These are phyloP conservation scores for Phasianus colchicus DNA, from an alignment of 2,113 vertebrate genomes.

Conservation along the genomic window DNA sequence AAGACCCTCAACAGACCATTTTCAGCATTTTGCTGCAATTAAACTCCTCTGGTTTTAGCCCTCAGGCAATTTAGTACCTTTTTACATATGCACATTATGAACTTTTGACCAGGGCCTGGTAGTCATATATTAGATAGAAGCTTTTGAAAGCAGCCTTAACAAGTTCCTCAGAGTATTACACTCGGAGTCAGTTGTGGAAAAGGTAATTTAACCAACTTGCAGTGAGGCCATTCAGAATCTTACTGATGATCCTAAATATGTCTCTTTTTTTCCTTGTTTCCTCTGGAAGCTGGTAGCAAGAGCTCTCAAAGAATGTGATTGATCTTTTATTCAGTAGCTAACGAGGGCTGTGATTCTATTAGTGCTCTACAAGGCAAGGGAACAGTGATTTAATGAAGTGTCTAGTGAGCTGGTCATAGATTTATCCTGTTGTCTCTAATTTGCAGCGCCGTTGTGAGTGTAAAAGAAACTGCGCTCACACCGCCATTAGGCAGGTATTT, in stretches of 20 bases:
- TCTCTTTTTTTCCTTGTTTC: conserved; percentile 74
- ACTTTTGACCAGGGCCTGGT: conserved; percentile 94
- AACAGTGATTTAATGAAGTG: conserved; percentile 97
- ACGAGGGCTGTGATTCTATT: conserved; percentile 95
- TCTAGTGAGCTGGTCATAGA: conserved; percentile 90
- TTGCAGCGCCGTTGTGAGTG: conserved; percentile 78
- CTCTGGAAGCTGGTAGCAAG: conserved; percentile 83
- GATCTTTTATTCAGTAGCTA: conserved; percentile 94
- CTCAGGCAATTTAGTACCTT: conserved; percentile 96
- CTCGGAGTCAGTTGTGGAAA: conserved; percentile 83
- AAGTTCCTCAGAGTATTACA: conserved; percentile 96
- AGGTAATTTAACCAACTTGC: conserved; percentile 92
- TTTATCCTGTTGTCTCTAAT: conserved; percentile 88
- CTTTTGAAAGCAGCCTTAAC: conserved; percentile 91
- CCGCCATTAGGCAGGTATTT: conserved; percentile 88
- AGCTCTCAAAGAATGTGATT: conserved; percentile 90
- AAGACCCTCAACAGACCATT: conserved; percentile 86
- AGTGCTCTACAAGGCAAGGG: conserved; percentile 89
- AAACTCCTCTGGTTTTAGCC: conserved; percentile 96
- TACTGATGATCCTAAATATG: conserved; percentile 87
- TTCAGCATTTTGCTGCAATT: conserved; percentile 98
- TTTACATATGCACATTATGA: conserved; percentile 99
- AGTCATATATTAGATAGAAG: conserved; percentile 90
- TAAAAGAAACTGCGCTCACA: conserved; percentile 63
- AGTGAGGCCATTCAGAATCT: conserved; percentile 86